Evolutionary conservation across 2,888 invertebrate species (phyloP), one percentile per base, ranked within the genome.

Genomic region (Oegoconia quadripuncta): DNA sequence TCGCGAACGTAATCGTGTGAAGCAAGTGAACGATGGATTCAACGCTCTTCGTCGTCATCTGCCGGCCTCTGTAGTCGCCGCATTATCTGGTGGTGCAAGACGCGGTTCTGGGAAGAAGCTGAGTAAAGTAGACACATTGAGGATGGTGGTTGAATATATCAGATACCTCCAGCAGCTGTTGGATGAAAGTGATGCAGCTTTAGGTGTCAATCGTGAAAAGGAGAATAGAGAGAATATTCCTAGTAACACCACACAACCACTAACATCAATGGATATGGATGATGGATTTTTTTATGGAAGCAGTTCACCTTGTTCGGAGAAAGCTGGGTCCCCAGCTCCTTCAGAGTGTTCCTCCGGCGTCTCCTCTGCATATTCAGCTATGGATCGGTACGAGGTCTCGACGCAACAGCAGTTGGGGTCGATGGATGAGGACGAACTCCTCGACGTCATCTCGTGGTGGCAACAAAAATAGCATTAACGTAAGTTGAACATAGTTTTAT

Each of bases 1-100:
- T 13, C 90, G 98, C 9, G 98, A 98, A 82, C 89, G 98, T 49
- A 98, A 98, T 74, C 92, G 98, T 50, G 97, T 97, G 44, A 97
- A 97, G 76, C 97, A 97, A 90, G 96, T 96, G 67, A 97, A 97
- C 84, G 95, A 96, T 73, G 97, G 97, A 46, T 97, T 97, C 73
- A 94, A 95, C 36, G 95, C 95, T 29, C 88, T 97, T 7, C 90
- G 97, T 26, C 94, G 95, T 59, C 96, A 97, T 79, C 92, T 97
- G 59, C 97, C 97, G 0, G 91, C 93, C 39, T 91, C 91, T 15
- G 92, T 95, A 3, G 93, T 94, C 26, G 93, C 93, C 42, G 92
- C 93, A 0, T 70, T 93, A 44, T 88, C 74, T 46, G 90, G 90
- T 47, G 89, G 89, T 40, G 90, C 91, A 5, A 90, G 93, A 8